Evolutionary conservation across 1,140 invertebrate species (phyloP).

Genomic region (Saxidomus purpurata): DNA sequence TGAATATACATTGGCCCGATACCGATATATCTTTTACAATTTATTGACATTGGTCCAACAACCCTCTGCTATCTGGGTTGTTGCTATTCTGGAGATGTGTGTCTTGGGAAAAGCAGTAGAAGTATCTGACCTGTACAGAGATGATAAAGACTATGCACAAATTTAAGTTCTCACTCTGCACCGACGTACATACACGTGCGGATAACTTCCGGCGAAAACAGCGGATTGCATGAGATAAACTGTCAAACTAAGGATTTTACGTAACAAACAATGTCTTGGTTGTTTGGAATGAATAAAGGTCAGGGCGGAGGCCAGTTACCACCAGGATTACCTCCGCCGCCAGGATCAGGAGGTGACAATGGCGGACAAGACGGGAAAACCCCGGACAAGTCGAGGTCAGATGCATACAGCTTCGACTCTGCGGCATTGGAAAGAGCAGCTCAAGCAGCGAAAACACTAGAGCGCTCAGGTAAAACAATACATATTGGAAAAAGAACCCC

Average conservation of each 20-base stretch:
- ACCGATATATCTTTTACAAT: too few species aligned
- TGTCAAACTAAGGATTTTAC: conserved; percentile 10
- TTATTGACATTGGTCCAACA: too few species aligned
- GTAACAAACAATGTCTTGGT: conserved; percentile 84
- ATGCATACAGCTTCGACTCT: conserved; percentile 93
- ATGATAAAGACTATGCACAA: too few species aligned
- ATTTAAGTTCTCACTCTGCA: not conserved
- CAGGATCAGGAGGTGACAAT: conserved; percentile 70
- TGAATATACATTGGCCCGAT: too few species aligned
- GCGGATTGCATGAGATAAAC: conserved; percentile 46
- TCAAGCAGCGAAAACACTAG: conserved; percentile 97
- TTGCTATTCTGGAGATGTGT: too few species aligned
- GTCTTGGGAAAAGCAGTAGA: too few species aligned
- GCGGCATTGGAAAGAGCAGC: conserved; percentile 98
- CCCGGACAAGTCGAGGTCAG: conserved; percentile 68
- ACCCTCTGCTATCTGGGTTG: too few species aligned
- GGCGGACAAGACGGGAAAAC: conserved; percentile 61
- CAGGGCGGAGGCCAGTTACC: conserved; percentile 61
- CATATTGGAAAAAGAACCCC: too few species aligned
- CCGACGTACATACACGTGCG: conserved; percentile 6
- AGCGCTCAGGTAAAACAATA: conserved; percentile 96
- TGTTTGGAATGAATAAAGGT: conserved; percentile 84
- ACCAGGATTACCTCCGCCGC: conserved; percentile 72
- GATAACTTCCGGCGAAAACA: conserved; percentile 23
- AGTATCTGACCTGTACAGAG: too few species aligned